Percentiles rank a stretch among this genome's conserved stretches.
These are phyloP conservation scores for Cygnus olor DNA, from an alignment of 2,797 vertebrate genomes.

Conservation along the genomic window DNA sequence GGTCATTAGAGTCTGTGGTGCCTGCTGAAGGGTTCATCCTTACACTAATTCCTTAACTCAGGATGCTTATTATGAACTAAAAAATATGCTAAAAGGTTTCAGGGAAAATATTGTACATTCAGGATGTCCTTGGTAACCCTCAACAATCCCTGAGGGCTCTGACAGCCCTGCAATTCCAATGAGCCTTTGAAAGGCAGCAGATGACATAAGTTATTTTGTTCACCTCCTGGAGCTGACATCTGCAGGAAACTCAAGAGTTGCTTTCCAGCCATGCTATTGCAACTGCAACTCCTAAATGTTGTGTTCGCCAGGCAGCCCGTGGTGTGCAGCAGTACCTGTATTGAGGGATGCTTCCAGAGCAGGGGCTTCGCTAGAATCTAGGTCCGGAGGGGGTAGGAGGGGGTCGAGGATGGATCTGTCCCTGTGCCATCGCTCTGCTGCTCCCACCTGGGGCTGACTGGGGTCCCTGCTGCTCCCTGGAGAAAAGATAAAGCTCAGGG, in stretches of 20 bases:
- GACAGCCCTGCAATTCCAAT: background rate
- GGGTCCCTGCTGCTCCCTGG: slow-evolving; percentile 48
- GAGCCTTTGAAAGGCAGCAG: background rate
- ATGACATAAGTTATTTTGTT: background rate
- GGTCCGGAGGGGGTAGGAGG: background rate
- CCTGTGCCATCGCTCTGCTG: slow-evolving; percentile 36
- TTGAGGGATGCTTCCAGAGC: background rate
- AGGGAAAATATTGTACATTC: background rate
- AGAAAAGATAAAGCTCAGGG: slow-evolving; percentile 58
- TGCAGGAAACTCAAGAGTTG: background rate
- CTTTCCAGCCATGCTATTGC: background rate
- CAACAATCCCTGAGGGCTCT: background rate
- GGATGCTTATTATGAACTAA: background rate
- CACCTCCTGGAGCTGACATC: background rate
- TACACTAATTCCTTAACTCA: background rate
- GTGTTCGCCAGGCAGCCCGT: background rate
- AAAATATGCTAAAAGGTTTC: background rate
- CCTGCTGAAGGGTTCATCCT: background rate
- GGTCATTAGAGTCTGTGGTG: background rate
- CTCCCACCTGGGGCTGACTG: slow-evolving; percentile 48
- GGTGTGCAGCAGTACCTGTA: slow-evolving; percentile 26
- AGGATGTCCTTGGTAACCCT: background rate
- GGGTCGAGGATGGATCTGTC: slow-evolving; percentile 2
- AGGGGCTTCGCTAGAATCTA: slow-evolving; percentile 36
- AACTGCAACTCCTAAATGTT: background rate